A percentile compares a stretch with the other conserved stretches of the same genome.
Conservation (phyloP, 2,888 invertebrate genomes). For the Eupithecia abbreviata region DNA sequence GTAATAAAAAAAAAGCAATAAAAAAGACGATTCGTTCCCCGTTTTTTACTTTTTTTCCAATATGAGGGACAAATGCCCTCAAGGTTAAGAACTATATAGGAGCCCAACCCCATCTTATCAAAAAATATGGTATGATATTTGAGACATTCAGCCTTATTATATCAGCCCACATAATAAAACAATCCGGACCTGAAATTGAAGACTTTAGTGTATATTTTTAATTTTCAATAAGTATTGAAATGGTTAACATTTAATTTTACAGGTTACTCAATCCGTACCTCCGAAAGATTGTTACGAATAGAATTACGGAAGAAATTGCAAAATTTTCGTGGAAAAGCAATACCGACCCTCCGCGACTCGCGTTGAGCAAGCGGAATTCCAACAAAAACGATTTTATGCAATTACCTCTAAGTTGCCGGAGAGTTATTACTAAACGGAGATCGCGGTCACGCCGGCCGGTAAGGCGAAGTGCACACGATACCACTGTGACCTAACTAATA, state of each 20-base stretch:
- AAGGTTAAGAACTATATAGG: too few relatives aligned
- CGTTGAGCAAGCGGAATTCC: constrained; percentile 75
- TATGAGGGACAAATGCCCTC: too few relatives aligned
- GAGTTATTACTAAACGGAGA: constrained; percentile 76
- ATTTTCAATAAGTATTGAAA: background rate
- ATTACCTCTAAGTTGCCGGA: constrained; percentile 76
- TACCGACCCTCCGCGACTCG: constrained; percentile 63
- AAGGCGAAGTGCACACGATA: constrained; percentile 39
- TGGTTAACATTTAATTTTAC: background rate
- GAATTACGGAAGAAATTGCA: constrained; percentile 54
- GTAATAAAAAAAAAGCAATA: too few relatives aligned
- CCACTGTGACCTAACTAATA: background rate
- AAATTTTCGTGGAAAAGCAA: constrained; percentile 66
- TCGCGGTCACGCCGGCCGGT: constrained; percentile 66
- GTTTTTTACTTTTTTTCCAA: too few relatives aligned
- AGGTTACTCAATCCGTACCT: background rate
- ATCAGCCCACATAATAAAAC: too few relatives aligned
- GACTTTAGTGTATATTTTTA: background rate
- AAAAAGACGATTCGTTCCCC: too few relatives aligned
- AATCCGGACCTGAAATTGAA: too few relatives aligned
- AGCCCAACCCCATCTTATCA: too few relatives aligned
- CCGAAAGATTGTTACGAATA: background rate
- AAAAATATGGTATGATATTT: too few relatives aligned
- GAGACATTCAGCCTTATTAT: too few relatives aligned
- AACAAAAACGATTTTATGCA: constrained; percentile 80